Evolutionary conservation across 2,888 invertebrate species (phyloP).

Genomic region (Cheilosia soror): DNA sequence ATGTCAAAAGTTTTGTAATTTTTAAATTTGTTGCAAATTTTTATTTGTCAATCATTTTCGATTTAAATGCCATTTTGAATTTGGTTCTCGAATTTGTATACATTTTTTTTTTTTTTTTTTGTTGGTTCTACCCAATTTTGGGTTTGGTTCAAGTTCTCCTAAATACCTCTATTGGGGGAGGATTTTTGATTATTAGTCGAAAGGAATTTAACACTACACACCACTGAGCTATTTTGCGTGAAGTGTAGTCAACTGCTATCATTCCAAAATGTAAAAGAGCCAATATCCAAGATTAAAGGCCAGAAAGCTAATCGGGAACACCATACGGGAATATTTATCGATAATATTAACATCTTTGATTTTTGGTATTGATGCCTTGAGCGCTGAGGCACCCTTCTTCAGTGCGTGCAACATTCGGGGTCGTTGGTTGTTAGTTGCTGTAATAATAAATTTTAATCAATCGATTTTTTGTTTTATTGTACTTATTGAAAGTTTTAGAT

Average conservation of each 20-base stretch:
- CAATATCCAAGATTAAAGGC: constrained; percentile 98
- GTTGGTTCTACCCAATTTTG: constrained; percentile 43
- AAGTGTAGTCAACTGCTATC: constrained; percentile 79
- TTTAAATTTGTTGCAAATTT: neutral
- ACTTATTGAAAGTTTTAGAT: neutral
- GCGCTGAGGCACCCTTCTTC: constrained; percentile 92
- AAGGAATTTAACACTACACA: constrained; percentile 77
- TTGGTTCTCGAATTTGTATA: constrained; percentile 7
- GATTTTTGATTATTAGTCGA: constrained; percentile 52
- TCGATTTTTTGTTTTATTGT: neutral
- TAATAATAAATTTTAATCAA: neutral
- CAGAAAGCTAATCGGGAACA: constrained; percentile 98
- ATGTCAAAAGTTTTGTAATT: neutral
- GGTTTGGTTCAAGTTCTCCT: constrained; percentile 49
- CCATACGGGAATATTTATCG: constrained; percentile 97
- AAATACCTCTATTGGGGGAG: constrained; percentile 42
- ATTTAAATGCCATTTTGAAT: constrained; percentile 1
- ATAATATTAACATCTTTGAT: constrained; percentile 99
- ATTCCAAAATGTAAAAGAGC: constrained; percentile 94
- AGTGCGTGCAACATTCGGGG: constrained; percentile 92
- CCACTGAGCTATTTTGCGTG: constrained; percentile 78
- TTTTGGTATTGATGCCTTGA: constrained; percentile 96
- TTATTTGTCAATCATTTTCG: constrained; percentile 13
- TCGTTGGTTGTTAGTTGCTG: constrained; percentile 83
- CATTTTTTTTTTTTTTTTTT: constrained; percentile 1